phyloP scores from a whole-genome alignment of 2,113 vertebrate species.

The Vicugna pacos region DNA sequence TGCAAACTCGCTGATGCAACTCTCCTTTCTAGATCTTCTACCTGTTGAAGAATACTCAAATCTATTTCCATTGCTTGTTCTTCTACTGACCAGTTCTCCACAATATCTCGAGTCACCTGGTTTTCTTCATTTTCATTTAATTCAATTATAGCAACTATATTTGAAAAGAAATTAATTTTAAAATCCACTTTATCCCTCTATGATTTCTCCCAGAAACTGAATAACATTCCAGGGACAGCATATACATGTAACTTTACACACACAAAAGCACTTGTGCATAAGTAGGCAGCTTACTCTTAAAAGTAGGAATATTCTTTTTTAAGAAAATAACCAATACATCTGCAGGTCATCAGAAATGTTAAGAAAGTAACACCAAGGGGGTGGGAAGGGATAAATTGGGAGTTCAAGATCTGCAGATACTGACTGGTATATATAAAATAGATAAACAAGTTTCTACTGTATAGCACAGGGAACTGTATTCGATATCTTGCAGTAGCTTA shows the following conservation, averaged over 20 bases:
- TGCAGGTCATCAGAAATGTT: background rate
- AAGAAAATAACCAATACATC: conserved; percentile 3
- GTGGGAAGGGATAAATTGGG: too few species aligned
- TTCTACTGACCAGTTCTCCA: conserved; percentile 96
- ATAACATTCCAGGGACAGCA: conserved; percentile 12
- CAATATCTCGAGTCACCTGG: conserved; percentile 90
- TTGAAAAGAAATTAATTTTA: conserved; percentile 85
- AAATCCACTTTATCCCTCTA: conserved; percentile 64
- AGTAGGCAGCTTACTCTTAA: background rate
- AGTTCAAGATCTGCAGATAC: too few species aligned
- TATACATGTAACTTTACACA: background rate
- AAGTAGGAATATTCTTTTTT: conserved; percentile 14
- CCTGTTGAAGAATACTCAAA: conserved; percentile 93
- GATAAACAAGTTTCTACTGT: too few species aligned
- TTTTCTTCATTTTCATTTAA: conserved; percentile 90
- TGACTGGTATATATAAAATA: too few species aligned
- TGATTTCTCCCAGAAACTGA: conserved; percentile 58
- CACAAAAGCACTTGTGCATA: background rate
- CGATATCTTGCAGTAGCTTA: too few species aligned
- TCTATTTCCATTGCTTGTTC: conserved; percentile 96
- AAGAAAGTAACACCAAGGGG: background rate
- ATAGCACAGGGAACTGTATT: too few species aligned
- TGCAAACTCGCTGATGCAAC: conserved; percentile 95
- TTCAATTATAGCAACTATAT: conserved; percentile 92
- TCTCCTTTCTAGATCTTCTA: conserved; percentile 95